These are phyloP conservation scores for Enteromius afrohamiltoni DNA, from an alignment of 2,797 vertebrate species.

Conservation along the genomic window DNA sequence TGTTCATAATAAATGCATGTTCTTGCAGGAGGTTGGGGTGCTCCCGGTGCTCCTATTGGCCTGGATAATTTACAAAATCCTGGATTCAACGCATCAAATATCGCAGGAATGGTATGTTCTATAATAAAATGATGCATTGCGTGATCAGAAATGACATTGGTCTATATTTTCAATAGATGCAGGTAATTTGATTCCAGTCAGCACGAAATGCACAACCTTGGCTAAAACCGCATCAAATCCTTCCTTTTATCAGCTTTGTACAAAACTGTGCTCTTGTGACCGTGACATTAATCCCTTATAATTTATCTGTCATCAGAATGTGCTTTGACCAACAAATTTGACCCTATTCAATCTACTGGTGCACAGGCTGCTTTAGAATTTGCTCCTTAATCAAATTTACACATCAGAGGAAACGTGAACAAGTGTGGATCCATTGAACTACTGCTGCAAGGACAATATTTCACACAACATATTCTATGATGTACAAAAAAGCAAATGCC, in stretches of 20 bases:
- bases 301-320: slow-evolving; percentile 28
- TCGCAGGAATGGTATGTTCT: slow-evolving; percentile 84
- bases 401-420: slow-evolving; percentile 17
- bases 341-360: neutral
- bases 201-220: slow-evolving; percentile 64
- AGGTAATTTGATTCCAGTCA: slow-evolving; percentile 65
- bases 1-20: slow-evolving; percentile 19
- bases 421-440: slow-evolving; percentile 25
- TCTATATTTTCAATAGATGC: slow-evolving; percentile 36
- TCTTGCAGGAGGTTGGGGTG: slow-evolving; percentile 88
- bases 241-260: slow-evolving; percentile 66
- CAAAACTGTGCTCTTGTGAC: slow-evolving; percentile 52
- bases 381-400: neutral
- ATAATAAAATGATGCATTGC: neutral
- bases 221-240: slow-evolving; percentile 60
- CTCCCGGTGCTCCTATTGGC: slow-evolving; percentile 74
- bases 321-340: slow-evolving; percentile 18
- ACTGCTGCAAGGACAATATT: neutral
- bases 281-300: slow-evolving; percentile 48
- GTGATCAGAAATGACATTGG: slow-evolving; percentile 11
- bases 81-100: slow-evolving; percentile 67
- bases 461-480: neutral
- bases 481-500: neutral
- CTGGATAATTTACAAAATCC: slow-evolving; percentile 68
- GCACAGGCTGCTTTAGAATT: slow-evolving; percentile 4